A percentile compares a stretch with the other conserved stretches of the same genome.
Conservation (phyloP, 2,888 invertebrate species). For the Volucella zonaria region DNA sequence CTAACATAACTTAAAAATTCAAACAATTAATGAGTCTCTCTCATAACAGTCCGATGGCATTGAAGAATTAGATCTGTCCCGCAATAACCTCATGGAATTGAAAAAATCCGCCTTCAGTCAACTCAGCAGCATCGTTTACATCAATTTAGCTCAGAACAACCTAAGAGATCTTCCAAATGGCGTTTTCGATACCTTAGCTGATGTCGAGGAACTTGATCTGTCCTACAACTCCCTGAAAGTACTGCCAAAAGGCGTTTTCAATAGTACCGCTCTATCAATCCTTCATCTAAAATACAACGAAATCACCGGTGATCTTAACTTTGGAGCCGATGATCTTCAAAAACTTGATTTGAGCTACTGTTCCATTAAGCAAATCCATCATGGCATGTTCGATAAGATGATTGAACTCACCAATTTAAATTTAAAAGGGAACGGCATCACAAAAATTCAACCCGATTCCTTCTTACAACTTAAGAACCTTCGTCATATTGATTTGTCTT, state of each 20-base stretch:
- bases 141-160: constrained; percentile 88
- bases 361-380: constrained; percentile 86
- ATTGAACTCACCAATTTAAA: constrained; percentile 86
- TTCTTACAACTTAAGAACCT: constrained; percentile 87
- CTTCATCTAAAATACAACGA: constrained; percentile 89
- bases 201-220: constrained; percentile 88
- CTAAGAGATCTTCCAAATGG: constrained; percentile 83
- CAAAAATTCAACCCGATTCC: constrained; percentile 87
- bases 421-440: constrained; percentile 88
- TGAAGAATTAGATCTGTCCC: constrained; percentile 88
- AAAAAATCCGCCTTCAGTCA: constrained; percentile 86
- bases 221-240: constrained; percentile 87
- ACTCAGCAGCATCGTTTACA: constrained; percentile 86
- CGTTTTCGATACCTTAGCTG: constrained; percentile 85
- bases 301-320: constrained; percentile 85
- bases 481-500: constrained; percentile 88
- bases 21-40: constrained; percentile 6
- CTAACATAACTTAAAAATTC: not conserved
- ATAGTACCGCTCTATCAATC: constrained; percentile 87
- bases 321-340: constrained; percentile 86
- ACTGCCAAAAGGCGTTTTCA: constrained; percentile 86
- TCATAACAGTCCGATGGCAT: constrained; percentile 84
- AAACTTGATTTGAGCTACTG: constrained; percentile 88
- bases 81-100: constrained; percentile 87
- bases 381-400: constrained; percentile 87